Evolutionary conservation across 2,113 vertebrate species (phyloP).

Genomic region (Oceanites oceanicus): DNA sequence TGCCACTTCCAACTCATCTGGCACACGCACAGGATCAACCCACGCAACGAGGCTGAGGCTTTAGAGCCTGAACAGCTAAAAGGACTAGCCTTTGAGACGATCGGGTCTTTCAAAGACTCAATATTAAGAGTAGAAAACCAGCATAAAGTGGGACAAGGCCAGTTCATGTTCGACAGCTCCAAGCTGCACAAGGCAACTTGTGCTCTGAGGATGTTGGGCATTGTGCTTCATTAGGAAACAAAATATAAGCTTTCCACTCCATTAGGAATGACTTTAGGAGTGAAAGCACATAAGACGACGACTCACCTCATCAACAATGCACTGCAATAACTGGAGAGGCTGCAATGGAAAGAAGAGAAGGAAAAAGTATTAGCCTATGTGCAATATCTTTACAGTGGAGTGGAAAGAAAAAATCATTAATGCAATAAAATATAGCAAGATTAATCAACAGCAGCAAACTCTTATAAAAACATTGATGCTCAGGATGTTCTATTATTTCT

Average conservation of each 20-base stretch:
- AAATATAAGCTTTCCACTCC: conserved; percentile 99
- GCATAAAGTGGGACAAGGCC: conserved; percentile 59
- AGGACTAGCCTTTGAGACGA: neutral
- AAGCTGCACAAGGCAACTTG: conserved; percentile 71
- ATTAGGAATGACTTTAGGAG: conserved; percentile 99
- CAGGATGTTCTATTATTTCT: conserved; percentile 99
- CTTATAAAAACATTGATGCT: conserved; percentile 96
- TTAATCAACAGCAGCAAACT: conserved; percentile 99
- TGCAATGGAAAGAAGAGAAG: conserved; percentile 78
- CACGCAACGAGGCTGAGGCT: neutral
- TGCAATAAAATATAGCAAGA: conserved; percentile 99
- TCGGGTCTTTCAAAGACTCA: neutral
- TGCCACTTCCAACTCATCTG: conserved; percentile 16
- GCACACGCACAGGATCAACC: neutral
- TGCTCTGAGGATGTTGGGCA: conserved; percentile 90
- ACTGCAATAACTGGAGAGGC: conserved; percentile 99
- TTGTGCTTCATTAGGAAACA: conserved; percentile 99
- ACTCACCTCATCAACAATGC: conserved; percentile 99
- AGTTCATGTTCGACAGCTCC: conserved; percentile 64
- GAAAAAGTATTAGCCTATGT: conserved; percentile 91
- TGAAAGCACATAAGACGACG: conserved; percentile 99
- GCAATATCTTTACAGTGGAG: conserved; percentile 97
- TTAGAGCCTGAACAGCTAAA: neutral
- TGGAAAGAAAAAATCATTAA: conserved; percentile 97
- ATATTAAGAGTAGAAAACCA: neutral